Conservation (phyloP, 2,888 invertebrate genomes). For the Lasioglossum lativentre region DNA sequence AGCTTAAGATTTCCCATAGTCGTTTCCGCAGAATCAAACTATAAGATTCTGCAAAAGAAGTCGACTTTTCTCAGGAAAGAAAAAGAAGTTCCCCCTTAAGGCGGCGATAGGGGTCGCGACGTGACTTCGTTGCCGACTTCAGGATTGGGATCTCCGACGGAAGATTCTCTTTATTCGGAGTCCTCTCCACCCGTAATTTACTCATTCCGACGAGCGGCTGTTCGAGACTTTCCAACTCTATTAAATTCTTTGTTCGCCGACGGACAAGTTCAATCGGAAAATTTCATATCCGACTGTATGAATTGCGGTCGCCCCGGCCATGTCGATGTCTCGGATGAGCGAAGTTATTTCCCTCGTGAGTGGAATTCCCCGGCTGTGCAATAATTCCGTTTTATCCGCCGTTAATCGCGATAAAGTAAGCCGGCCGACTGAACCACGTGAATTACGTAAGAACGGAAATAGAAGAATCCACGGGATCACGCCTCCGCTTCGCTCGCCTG, state of each 20-base stretch:
- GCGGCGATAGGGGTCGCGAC: not conserved
- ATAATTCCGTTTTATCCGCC: constrained; percentile 34
- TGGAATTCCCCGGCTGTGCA: constrained; percentile 11
- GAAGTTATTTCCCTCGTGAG: constrained; percentile 1
- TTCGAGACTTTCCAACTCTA: constrained; percentile 2
- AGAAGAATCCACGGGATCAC: constrained; percentile 35
- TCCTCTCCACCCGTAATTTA: constrained; percentile 4
- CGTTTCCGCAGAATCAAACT: not conserved
- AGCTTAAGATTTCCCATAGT: not conserved
- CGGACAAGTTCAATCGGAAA: constrained; percentile 8
- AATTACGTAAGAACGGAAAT: constrained; percentile 56
- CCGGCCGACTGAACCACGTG: constrained; percentile 28
- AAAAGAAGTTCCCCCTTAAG: not conserved
- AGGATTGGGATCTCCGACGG: constrained; percentile 10
- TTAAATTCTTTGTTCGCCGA: constrained; percentile 15
- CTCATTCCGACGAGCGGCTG: not conserved
- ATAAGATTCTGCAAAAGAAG: not conserved
- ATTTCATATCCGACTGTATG: constrained; percentile 4
- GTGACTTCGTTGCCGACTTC: constrained; percentile 2
- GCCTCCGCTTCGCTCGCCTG: constrained; percentile 54
- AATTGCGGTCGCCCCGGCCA: constrained; percentile 6
- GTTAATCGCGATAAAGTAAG: constrained; percentile 44
- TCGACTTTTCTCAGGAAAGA: not conserved
- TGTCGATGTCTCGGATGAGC: not conserved
- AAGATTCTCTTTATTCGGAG: not conserved